phyloP scores from a whole-genome alignment of 2,888 invertebrate species.

The Ochropacha duplaris region DNA sequence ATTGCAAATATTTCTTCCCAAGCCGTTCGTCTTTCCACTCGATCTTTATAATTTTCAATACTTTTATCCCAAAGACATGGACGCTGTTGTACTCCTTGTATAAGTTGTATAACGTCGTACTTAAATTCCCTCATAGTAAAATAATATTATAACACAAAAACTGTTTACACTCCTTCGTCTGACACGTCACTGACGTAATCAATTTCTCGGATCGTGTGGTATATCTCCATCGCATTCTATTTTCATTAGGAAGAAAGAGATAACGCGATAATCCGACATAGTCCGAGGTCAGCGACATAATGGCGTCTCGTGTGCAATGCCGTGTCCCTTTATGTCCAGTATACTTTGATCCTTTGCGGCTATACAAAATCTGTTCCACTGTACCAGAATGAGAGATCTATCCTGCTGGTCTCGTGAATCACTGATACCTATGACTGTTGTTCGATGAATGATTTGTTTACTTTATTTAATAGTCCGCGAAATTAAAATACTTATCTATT shows the following conservation, averaged over 20 bases:
- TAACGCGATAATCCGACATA: constrained; percentile 27
- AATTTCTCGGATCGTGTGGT: constrained; percentile 59
- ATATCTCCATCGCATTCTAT: constrained; percentile 35
- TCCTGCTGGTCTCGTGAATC: background rate
- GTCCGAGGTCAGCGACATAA: constrained; percentile 60
- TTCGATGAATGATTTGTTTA: background rate
- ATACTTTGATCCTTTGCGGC: constrained; percentile 29
- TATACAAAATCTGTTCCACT: background rate
- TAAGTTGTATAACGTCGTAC: constrained; percentile 60
- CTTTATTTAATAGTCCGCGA: too few species aligned
- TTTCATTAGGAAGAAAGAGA: constrained; percentile 32
- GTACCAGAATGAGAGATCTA: background rate
- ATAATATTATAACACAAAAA: constrained; percentile 22
- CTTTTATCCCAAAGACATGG: constrained; percentile 73
- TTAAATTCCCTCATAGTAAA: constrained; percentile 58
- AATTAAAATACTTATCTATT: too few species aligned
- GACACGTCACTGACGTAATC: constrained; percentile 56
- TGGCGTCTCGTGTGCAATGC: constrained; percentile 33
- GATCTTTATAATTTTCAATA: constrained; percentile 69
- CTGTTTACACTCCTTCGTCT: constrained; percentile 51
- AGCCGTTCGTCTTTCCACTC: constrained; percentile 59
- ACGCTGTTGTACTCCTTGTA: constrained; percentile 51
- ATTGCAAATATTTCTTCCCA: constrained; percentile 69
- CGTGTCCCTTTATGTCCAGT: constrained; percentile 19
- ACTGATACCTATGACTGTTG: background rate